phyloP scores from a whole-genome alignment of 2,113 vertebrate genomes.

The Galbula dea region DNA sequence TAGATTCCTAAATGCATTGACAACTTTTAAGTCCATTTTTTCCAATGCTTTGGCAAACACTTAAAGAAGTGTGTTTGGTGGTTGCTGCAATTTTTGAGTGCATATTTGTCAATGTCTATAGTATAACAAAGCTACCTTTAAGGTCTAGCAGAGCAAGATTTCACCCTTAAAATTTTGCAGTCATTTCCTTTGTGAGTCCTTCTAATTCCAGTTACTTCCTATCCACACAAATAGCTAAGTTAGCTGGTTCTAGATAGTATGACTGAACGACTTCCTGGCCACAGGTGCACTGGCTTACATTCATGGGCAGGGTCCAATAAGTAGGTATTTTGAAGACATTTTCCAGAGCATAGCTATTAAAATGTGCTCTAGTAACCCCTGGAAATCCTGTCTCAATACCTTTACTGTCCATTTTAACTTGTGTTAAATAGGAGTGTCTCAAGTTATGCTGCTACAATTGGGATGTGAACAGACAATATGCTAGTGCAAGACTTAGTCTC shows the following conservation, averaged over 20 bases:
- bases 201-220: neutral
- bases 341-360: neutral
- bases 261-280: neutral
- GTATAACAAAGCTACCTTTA: neutral
- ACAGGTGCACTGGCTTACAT: neutral
- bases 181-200: neutral
- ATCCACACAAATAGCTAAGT: neutral
- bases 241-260: neutral
- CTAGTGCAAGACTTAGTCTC: neutral
- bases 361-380: neutral
- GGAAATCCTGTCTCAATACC: neutral
- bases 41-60: neutral
- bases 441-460: neutral
- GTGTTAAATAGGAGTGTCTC: neutral
- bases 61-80: neutral
- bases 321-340: neutral
- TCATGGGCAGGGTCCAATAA: neutral
- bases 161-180: neutral
- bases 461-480: neutral
- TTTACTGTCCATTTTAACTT: neutral
- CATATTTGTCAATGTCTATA: neutral
- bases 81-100: neutral
- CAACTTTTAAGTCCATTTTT: neutral
- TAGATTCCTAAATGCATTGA: neutral
- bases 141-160: neutral